phyloP scores from a whole-genome alignment of 2,113 vertebrate species.

The Pseudolaguvia tuberculata region DNA sequence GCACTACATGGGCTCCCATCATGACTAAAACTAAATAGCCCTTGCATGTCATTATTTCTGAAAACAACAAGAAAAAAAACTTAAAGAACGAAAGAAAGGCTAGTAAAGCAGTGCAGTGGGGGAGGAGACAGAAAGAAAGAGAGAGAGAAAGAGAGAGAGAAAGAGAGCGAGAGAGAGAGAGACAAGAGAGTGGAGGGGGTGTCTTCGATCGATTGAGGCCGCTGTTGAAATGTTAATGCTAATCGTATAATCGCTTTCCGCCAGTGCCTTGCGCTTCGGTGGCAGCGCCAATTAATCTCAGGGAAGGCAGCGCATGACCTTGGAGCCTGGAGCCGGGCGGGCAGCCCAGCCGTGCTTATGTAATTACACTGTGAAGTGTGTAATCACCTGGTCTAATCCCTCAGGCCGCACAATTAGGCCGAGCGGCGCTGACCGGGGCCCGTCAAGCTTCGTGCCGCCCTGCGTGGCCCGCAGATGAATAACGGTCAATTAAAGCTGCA shows the following conservation, averaged over 20 bases:
- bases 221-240: slow-evolving; percentile 90
- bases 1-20: slow-evolving; percentile 62
- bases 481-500: slow-evolving; percentile 87
- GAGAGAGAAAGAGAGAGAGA: neutral
- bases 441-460: slow-evolving; percentile 74
- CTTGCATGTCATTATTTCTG: slow-evolving; percentile 64
- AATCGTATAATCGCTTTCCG: slow-evolving; percentile 85
- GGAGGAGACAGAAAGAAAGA: slow-evolving; percentile 14
- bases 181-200: slow-evolving; percentile 32
- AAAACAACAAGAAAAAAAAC: slow-evolving; percentile 23
- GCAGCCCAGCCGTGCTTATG: slow-evolving; percentile 89
- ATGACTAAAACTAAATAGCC: slow-evolving; percentile 71
- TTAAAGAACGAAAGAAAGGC: slow-evolving; percentile 7
- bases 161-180: neutral
- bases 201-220: slow-evolving; percentile 75
- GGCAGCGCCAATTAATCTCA: slow-evolving; percentile 99
- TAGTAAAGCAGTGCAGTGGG: slow-evolving; percentile 54
- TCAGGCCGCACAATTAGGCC: slow-evolving; percentile 88
- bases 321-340: slow-evolving; percentile 77
- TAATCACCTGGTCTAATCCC: slow-evolving; percentile 91
- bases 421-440: slow-evolving; percentile 69
- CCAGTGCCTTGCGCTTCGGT: slow-evolving; percentile 77
- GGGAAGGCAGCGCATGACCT: slow-evolving; percentile 85
- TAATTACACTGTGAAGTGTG: slow-evolving; percentile 96
- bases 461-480: slow-evolving; percentile 80